phyloP scores from a whole-genome alignment of 2,113 vertebrate genomes.

The Neogale vison region DNA sequence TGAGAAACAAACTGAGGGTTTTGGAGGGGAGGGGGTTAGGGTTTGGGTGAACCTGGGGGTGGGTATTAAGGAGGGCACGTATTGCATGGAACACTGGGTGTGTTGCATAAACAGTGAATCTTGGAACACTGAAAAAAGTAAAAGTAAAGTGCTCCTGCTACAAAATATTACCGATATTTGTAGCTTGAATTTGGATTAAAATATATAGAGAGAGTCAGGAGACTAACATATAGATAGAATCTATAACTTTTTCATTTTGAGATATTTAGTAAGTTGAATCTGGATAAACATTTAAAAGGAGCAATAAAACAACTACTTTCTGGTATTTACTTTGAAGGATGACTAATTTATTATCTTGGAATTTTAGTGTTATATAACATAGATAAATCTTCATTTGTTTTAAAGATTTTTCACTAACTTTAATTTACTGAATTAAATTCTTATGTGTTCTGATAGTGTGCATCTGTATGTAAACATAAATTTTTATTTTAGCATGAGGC shows the following conservation, averaged over 20 bases:
- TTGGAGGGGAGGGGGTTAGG: too few species aligned
- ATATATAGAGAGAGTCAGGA: not conserved
- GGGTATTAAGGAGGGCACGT: too few species aligned
- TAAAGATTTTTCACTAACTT: conserved; percentile 18
- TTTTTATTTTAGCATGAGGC: conserved; percentile 30
- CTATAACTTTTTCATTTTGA: not conserved
- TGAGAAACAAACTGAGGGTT: too few species aligned
- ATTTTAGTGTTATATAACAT: not conserved
- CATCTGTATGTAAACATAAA: conserved; percentile 16
- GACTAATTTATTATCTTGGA: not conserved
- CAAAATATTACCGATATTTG: not conserved
- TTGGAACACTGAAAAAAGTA: too few species aligned
- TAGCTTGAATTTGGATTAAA: conserved; percentile 6
- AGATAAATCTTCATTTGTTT: conserved; percentile 33
- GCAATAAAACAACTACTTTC: not conserved
- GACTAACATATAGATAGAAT: not conserved
- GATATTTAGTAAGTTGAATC: conserved; percentile 50
- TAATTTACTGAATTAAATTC: conserved; percentile 35
- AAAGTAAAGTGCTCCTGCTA: not conserved
- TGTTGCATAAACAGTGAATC: too few species aligned
- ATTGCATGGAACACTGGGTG: too few species aligned
- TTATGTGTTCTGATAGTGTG: not conserved
- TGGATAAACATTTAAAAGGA: conserved; percentile 10
- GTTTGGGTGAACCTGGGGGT: too few species aligned
- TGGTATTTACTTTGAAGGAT: conserved; percentile 40